Evolutionary conservation across 2,888 invertebrate genomes (phyloP), one percentile per base, ranked within the genome.

Genomic region (Drosophila maculinotata): DNA sequence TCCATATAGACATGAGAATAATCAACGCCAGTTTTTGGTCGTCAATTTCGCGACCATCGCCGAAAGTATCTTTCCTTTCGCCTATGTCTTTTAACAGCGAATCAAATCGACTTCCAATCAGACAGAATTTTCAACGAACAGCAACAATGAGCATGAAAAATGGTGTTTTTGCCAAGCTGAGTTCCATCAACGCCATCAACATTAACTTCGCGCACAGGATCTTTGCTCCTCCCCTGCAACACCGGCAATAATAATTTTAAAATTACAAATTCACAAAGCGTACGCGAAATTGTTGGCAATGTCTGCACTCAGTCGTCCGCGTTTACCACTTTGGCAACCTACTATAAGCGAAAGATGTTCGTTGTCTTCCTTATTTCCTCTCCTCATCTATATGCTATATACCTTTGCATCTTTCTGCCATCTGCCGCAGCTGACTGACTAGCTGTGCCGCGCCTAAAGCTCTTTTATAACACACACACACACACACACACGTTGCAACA

Each of bases 261-360:
- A 87, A 88, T 89, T 89, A 88, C 87, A 79, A 89, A 89, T 89
- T 89, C 89, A 89, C 83, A 87, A 87, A 89, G 87, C 88, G 88
- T 89, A 82, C 85, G 79, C 85, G 82, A 87, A 88, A 84, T 87
- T 87, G 88, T 87, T 79, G 85, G 76, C 69, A 87, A 79, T 82
- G 83, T 81, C 80, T 86, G 79, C 69, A 66, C 68, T 76, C 62
- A 56, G 38, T 15, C 36, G 25, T 57, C 49, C 25, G 53, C 31
- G 30, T 33, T 54, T 45, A 35, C 52, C 28, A 35, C 52, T 58
- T 38, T 41, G 42, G 28, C 42, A 45, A 30, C 48, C 69, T 51
- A 49, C 53, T 48, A 44, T 20, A 54, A 54, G 48, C 44, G 51
- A 60, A 58, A 64, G 54, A 62, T 44, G 62, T 53, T 49, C 48